Base-by-base conservation (phyloP, 2,888 invertebrate species). In the Netelia inedita region DNA sequence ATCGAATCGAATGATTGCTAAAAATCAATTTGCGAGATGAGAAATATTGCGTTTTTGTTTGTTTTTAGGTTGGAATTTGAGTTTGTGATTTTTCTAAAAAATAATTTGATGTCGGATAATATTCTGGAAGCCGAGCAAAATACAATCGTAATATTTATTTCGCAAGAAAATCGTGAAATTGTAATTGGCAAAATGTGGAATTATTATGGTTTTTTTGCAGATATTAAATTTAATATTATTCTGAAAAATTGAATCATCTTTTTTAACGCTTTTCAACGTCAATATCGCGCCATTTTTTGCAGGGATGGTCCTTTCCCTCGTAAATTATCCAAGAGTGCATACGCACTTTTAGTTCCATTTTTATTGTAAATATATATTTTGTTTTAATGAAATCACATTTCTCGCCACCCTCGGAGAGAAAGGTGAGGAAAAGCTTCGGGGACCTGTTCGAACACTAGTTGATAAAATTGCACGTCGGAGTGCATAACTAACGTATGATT, bases 391-490 rank as follows among this genome's bases (percentile, higher is more conserved):
- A 35, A 53, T 8, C 53, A 55, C 19, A 14, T 43, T 14, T 3
- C 28, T 35, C 6, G 10, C 6, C n/a, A 74, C 35, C 43, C 71
- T 74, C 55, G 63, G 63, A 74, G 79, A 83, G 83, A 83, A 83
- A 83, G 83, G 83, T 65, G 79, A 35, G 14, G 65, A 79, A 79
- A 83, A 66, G 69, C 23, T 50, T 46, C 21, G 74, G 57, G 68
- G 69, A 75, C 83, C 69, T 50, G 79, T 75, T 79, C 41, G 46
- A 68, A 28, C 19, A 19, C 73, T 53, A 14, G 50, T 65, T 41
- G 23, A 79, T 72, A 3, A 69, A 69, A 61, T 50, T 23, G 11
- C 59, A 11, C 57, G 43, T 16, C 19, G 2, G n/a, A 50, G n/a
- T 43, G 8, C 9, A 21, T 9, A 57, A 28, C 71, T 63, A 46